Base-by-base conservation (phyloP, 2,113 vertebrate species). In the Chaetodon trifascialis region DNA sequence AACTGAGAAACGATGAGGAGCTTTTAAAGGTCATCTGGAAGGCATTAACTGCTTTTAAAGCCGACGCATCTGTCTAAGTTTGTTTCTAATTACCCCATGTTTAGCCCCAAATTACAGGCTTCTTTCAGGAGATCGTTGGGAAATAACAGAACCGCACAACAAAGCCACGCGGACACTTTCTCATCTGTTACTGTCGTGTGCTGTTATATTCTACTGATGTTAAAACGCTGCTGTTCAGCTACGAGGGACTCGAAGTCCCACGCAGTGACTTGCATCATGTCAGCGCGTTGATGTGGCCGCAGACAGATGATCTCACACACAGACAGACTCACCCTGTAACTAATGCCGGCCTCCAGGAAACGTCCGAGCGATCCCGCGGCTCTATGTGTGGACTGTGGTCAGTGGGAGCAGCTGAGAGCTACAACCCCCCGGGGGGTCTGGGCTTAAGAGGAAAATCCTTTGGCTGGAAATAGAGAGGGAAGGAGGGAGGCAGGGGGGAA, bases 221-320 rank as follows among this genome's bases (percentile, higher is more conserved):
- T 30, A 30, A 30, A 30, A 30, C 38, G 0, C 82, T 7, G 54
- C 38, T 25, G 76, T 21, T 73, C 84, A 58, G 79, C 80, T 44
- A 70, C 4, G 52, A 21, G n/a, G 36, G 79, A 85, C 21, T 65
- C 25, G 58, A 7, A 38, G 82, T 66, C 4, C 55, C 79, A 63
- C 59, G 19, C 11, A 15, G 65, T 3, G 42, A 52, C 80, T 85
- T 85, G 67, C 70, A 25, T 86, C 79, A 84, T 46, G 80, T 56
- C 63, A 36, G 8, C 0, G 44, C 77, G 85, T 59, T 88, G 84
- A 90, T 46, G 71, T 12, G 68, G 65, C 59, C 56, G 7, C 74
- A 77, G 82, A 76, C 78, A 21, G 69, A 82, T 83, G 87, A 89
- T 64, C 79, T 82, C 70, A 82, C 79, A 44, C 79, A 30, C 55